Evolutionary conservation across 2,888 invertebrate species (phyloP).

Genomic region (Shargacucullia verbasci): DNA sequence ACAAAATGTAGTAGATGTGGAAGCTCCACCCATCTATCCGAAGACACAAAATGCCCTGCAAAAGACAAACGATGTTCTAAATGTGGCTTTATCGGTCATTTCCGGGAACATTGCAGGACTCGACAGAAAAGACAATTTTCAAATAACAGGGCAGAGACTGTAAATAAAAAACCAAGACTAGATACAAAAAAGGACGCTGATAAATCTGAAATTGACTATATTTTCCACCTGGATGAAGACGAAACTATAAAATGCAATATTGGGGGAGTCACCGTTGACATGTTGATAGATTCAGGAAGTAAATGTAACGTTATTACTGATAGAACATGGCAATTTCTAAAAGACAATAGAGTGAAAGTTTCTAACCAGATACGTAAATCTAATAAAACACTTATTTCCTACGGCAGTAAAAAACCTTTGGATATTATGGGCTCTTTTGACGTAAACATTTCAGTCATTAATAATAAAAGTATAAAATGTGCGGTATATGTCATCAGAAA

Average conservation of each 20-base stretch:
- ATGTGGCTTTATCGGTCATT: constrained; percentile 5
- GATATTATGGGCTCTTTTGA: constrained; percentile 6
- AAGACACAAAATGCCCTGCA: neutral
- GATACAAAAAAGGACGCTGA: neutral
- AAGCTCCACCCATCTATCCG: neutral
- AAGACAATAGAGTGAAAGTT: neutral
- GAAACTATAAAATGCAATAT: neutral
- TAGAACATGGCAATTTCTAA: neutral
- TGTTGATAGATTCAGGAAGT: constrained; percentile 6
- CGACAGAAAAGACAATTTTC: neutral
- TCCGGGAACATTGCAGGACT: neutral
- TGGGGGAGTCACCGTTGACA: neutral
- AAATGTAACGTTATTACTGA: neutral
- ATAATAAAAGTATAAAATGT: no score
- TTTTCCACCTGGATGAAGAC: constrained; percentile 3
- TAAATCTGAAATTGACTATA: neutral
- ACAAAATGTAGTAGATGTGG: neutral
- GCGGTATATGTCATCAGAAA: neutral
- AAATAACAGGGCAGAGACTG: neutral
- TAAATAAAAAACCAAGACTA: neutral
- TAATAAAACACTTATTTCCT: neutral
- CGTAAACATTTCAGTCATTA: neutral
- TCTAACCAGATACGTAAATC: neutral
- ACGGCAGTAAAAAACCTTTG: no score
- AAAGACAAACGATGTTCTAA: neutral